These are phyloP conservation scores for Hyppa rectilinea DNA, from an alignment of 2,888 invertebrate genomes.

Conservation along the genomic window DNA sequence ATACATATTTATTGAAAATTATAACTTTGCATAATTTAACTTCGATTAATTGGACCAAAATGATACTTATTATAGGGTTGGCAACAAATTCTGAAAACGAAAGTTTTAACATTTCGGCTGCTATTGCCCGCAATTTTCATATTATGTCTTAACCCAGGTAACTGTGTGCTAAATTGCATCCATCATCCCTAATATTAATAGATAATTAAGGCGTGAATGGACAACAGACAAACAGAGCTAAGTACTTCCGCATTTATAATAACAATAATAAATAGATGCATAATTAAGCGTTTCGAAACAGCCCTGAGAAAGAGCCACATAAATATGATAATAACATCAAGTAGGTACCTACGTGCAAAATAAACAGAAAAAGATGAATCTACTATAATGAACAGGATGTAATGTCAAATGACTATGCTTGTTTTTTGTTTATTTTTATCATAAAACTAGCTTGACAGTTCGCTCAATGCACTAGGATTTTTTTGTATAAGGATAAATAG, in stretches of 20 bases:
- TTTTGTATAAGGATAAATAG: conserved; percentile 13
- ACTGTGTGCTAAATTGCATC: too few relatives aligned
- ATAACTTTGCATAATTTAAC: conserved; percentile 12
- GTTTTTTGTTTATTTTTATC: neutral
- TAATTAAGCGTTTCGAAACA: neutral
- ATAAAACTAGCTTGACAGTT: conserved; percentile 5
- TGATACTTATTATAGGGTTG: neutral
- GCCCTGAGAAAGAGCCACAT: neutral
- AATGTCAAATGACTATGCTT: neutral
- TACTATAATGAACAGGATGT: conserved; percentile 2
- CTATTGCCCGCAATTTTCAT: too few relatives aligned
- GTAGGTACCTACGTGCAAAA: too few relatives aligned
- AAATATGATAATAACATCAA: neutral
- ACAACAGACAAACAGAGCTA: neutral
- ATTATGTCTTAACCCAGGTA: too few relatives aligned
- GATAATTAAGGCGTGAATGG: too few relatives aligned
- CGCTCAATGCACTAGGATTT: neutral
- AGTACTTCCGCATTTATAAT: neutral
- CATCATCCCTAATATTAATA: too few relatives aligned
- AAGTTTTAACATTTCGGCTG: neutral
- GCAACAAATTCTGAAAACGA: neutral
- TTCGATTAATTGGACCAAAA: conserved; percentile 2
- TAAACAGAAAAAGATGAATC: neutral
- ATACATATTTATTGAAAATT: conserved; percentile 39
- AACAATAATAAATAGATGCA: too few relatives aligned